Evolutionary conservation across 2,888 invertebrate species (phyloP).

Genomic region (Ichneumoninae sp.): DNA sequence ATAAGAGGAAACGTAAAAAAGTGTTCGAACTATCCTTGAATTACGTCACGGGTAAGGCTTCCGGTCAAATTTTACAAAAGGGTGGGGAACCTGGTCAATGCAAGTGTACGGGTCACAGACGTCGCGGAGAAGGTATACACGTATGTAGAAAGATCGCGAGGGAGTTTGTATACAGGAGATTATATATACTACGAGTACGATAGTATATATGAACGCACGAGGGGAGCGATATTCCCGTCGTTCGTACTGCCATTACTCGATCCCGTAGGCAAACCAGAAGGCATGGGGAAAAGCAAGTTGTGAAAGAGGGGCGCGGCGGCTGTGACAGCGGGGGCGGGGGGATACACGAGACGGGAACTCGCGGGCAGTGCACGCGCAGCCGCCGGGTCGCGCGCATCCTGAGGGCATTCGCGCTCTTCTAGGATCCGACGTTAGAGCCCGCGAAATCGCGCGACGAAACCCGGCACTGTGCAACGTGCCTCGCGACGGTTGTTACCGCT

Average conservation of each 20-base stretch:
- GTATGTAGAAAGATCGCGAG: not conserved
- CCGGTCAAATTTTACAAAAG: conserved; percentile 3
- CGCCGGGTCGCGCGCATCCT: conserved; percentile 80
- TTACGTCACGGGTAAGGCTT: not conserved
- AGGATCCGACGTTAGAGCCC: conserved; percentile 57
- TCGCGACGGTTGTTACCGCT: conserved; percentile 73
- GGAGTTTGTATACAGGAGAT: conserved; percentile 31
- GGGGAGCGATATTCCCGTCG: conserved; percentile 35
- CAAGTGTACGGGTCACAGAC: conserved; percentile 1
- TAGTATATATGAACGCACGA: not conserved
- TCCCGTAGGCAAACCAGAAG: conserved; percentile 39
- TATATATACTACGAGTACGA: conserved; percentile 11
- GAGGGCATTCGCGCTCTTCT: conserved; percentile 68
- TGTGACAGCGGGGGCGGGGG: not conserved
- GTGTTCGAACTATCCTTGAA: not conserved
- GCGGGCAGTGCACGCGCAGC: conserved; percentile 81
- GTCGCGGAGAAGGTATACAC: not conserved
- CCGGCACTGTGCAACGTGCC: conserved; percentile 78
- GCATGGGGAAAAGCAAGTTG: conserved; percentile 52
- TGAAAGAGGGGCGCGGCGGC: conserved; percentile 32
- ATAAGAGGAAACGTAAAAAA: too few relatives aligned
- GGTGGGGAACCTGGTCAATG: conserved; percentile 26
- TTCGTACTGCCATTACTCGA: conserved; percentile 7
- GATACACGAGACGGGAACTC: conserved; percentile 63
- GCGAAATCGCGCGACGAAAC: conserved; percentile 67